phyloP scores from a whole-genome alignment of 2,797 vertebrate genomes.

The Clarias pachynema region DNA sequence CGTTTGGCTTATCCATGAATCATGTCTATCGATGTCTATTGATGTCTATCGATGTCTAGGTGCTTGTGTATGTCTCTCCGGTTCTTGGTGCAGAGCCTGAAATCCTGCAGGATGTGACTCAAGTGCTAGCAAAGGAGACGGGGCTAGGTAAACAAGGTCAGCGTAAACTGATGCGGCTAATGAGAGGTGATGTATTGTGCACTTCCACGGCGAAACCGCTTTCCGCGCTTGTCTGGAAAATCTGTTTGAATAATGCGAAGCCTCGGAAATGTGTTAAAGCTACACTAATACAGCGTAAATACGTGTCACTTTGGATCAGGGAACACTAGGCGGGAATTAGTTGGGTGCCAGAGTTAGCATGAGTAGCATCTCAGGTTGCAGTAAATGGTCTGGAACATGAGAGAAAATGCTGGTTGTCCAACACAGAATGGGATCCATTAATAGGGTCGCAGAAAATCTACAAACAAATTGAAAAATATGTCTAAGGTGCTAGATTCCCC shows the following conservation, averaged over 20 bases:
- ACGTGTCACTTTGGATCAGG: constrained; percentile 19
- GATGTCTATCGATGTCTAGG: constrained; percentile 10
- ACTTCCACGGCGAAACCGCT: constrained; percentile 21
- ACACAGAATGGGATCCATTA: background rate
- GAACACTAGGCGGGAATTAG: background rate
- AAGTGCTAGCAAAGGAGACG: constrained; percentile 43
- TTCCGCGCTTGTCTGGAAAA: constrained; percentile 41
- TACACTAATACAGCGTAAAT: constrained; percentile 13
- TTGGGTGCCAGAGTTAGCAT: background rate
- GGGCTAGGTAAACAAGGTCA: constrained; percentile 53
- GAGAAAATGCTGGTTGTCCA: background rate
- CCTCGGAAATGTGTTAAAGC: constrained; percentile 29
- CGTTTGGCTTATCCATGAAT: background rate
- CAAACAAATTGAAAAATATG: constrained; percentile 5
- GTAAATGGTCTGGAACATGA: background rate
- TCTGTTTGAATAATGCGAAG: constrained; percentile 42
- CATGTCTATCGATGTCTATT: background rate
- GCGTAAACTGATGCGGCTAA: constrained; percentile 46
- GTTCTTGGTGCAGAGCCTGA: constrained; percentile 38
- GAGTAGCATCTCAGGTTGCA: background rate
- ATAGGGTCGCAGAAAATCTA: background rate
- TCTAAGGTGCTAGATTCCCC: background rate
- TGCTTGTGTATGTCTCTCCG: constrained; percentile 21
- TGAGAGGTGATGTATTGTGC: constrained; percentile 52
- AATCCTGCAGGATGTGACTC: constrained; percentile 46